Conservation (phyloP, 2,888 invertebrate genomes). For the Lithophane ornitopus region DNA sequence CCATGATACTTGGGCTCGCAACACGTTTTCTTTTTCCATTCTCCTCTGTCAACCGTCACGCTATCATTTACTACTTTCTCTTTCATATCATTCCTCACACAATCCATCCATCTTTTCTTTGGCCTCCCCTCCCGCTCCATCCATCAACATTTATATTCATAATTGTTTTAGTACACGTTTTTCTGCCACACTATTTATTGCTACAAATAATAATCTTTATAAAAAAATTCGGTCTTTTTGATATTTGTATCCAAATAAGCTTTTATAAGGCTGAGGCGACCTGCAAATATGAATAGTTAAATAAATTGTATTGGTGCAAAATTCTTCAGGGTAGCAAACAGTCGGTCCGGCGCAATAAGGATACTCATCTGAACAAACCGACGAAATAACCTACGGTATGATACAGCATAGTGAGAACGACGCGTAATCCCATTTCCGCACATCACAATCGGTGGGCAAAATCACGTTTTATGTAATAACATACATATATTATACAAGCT, state of each 20-base stretch:
- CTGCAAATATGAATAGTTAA: background rate
- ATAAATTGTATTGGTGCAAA: constrained; percentile 4
- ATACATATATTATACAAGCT: too few relatives aligned
- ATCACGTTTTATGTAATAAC: constrained; percentile 37
- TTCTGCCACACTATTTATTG: too few relatives aligned
- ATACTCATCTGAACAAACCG: background rate
- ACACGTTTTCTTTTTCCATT: too few relatives aligned
- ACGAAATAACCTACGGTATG: background rate
- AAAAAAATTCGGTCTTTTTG: background rate
- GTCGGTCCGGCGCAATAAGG: background rate
- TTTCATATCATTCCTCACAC: too few relatives aligned
- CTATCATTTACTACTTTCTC: too few relatives aligned
- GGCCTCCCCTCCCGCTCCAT: too few relatives aligned
- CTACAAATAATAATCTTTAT: background rate
- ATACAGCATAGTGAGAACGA: background rate
- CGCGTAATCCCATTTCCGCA: background rate
- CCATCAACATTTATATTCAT: too few relatives aligned
- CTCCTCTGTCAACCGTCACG: too few relatives aligned
- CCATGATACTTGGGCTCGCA: too few relatives aligned
- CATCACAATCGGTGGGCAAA: constrained; percentile 21
- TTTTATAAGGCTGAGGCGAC: too few relatives aligned
- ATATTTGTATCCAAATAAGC: background rate
- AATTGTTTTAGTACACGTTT: too few relatives aligned
- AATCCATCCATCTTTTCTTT: too few relatives aligned
- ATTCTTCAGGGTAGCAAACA: background rate